These are phyloP conservation scores for Mechanitis messenoides DNA, from an alignment of 2,888 invertebrate genomes.

Conservation along the genomic window DNA sequence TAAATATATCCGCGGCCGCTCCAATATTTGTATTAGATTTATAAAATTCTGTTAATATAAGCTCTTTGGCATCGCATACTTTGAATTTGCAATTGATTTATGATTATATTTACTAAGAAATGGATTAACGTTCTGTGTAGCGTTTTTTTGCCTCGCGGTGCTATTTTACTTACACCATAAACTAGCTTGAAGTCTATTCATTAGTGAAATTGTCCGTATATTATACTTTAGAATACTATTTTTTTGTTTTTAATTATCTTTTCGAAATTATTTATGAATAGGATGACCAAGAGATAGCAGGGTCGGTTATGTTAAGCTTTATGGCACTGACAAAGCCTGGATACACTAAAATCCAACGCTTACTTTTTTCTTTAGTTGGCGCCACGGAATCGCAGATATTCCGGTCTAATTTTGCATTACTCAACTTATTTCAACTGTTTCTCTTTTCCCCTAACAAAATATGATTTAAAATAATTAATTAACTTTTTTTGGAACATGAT, in stretches of 20 bases:
- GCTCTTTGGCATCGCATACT: not conserved
- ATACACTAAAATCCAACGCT: no score
- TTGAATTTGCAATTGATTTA: not conserved
- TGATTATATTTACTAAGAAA: not conserved
- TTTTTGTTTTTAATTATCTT: no score
- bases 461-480: not conserved
- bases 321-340: no score
- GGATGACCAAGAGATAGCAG: no score
- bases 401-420: no score
- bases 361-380: no score
- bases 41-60: slow-evolving; percentile 9
- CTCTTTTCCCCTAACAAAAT: not conserved
- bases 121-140: not conserved
- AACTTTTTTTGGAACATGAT: not conserved
- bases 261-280: no score
- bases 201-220: no score
- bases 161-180: not conserved
- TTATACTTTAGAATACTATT: no score
- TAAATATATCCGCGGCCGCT: slow-evolving; percentile 36
- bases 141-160: not conserved
- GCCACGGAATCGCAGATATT: no score
- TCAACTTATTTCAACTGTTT: not conserved
- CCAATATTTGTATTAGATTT: slow-evolving; percentile 17
- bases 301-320: no score
- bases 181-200: no score